Evolutionary conservation across 37 sponge, comb jelly and placozoan species (phyloP), one percentile per base, ranked within the genome.

Genomic region (Oopsacas minuta): DNA sequence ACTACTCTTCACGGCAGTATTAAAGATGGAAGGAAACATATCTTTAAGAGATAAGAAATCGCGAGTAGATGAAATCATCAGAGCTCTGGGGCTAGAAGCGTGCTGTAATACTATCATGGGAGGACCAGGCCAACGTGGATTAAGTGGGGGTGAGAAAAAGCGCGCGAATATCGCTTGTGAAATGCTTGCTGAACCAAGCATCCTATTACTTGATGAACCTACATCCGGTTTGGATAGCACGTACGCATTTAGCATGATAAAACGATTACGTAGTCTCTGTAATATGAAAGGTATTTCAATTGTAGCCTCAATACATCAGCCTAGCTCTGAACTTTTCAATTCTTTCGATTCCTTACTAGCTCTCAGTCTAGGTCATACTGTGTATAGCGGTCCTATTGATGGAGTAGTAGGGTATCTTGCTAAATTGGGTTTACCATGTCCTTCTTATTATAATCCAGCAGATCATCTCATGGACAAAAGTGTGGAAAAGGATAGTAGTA

Each of bases 61-160:
- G 35, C 81, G 86, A 84, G 89, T 86, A 0, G 87, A 88, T 38
- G 52, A 82, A 34, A 82, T 88, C 1, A 92, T 90, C 22, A 36
- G 81, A 22, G 86, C 84, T n/a, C 88, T 92, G 38, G 83, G 46
- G 3, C 87, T 90, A 7, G 34, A 90, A 23, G 86, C 88, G 49
- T 92, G 90, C 37, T 84, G 87, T 0, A 52, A 85, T 36, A 90
- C 90, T 25, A 36, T 88, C 1, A 86, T 92, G 39, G 92, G 92
- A 1, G 49, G 84, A 36, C 85, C 87, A 3, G 52, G 86, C 0
- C 61, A 82, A 52, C 53, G 90, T 36, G 92, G 92, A 3, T 39
- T 92, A 52, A 90, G 91, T 39, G 92, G 92, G 83, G 92, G 94
- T 30, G 94, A 94, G 92, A 91, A 90, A 87, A 94, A 94, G 86